Base-by-base conservation (phyloP, 2,113 vertebrate species). In the Gymnocephalus cernua region DNA sequence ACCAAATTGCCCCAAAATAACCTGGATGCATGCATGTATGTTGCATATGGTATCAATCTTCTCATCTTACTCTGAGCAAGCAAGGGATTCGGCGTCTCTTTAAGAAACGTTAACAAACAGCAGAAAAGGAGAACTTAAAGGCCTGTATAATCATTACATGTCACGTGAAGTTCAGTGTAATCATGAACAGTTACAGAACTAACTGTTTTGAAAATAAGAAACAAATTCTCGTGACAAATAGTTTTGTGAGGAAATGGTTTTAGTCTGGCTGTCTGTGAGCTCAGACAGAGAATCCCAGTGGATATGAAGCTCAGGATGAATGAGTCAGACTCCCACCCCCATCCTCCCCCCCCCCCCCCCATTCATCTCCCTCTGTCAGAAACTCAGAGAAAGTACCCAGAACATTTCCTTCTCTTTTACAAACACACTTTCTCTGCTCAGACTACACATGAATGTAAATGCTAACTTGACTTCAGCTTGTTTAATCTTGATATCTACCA, bases 291-390 rank as follows among this genome's bases (percentile, higher is more conserved):
- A 69, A 53, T 48, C 62, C 57, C 73, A 1, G 25, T n/a, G 74
- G 79, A 48, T 7, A 13, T 1, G 4, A 21, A 66, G 32, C 51
- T 66, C 57, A 58, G 66, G 59, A 59, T 62, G 63, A 61, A 45
- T 75, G 80, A 82, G 86, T 81, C 83, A 77, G 21, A 4, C 72
- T 23, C 72, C 35, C 78, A 45, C 48, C 47, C 25, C n/a, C 15
- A 41, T 77, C 73, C 77, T 59, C 53, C 15, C 23, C 73, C 77
- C 50, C 41, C 11, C 2, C 38, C 38, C 9, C 8, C 47, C 18
- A 18, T 7, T 77, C 18, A 3, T 4, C 11, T 38, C 1, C 45
- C 25, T 7, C 21, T 4, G 7, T 10, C 32, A 6, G 12, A 15
- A 41, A 53, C 32, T 15, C 18, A 47, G 6, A 72, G 21, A 57